These are phyloP conservation scores for Eptesicus fuscus DNA, from an alignment of 2,113 vertebrate species.

Conservation along the genomic window DNA sequence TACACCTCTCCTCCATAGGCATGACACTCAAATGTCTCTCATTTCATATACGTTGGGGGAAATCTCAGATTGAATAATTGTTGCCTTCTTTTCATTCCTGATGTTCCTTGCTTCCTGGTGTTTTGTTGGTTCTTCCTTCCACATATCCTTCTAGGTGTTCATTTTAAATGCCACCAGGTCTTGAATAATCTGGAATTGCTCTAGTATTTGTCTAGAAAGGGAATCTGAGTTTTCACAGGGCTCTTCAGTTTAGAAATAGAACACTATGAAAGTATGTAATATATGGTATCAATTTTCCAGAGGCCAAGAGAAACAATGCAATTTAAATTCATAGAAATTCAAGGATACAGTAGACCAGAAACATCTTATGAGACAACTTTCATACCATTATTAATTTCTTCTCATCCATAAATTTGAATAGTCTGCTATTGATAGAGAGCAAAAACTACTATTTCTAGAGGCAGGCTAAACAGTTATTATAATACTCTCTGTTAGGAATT, in stretches of 20 bases:
- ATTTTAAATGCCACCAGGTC: not conserved
- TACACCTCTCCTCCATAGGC: not conserved
- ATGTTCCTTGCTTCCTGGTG: not conserved
- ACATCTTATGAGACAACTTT: not conserved
- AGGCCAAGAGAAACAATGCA: not conserved
- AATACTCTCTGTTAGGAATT: not conserved
- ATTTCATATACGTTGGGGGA: not conserved
- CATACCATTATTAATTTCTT: not conserved
- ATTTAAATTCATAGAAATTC: not conserved
- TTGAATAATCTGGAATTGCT: not conserved
- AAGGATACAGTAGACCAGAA: not conserved
- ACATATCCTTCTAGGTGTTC: not conserved
- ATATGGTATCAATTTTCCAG: not conserved
- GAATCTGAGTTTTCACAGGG: not conserved
- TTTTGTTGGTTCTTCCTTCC: not conserved
- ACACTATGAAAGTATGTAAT: not conserved
- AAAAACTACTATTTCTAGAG: not conserved
- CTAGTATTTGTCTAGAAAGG: not conserved
- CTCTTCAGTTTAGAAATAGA: not conserved
- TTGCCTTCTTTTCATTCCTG: not conserved
- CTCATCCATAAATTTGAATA: not conserved
- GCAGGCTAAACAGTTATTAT: not conserved
- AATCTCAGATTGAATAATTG: not conserved
- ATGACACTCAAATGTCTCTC: not conserved
- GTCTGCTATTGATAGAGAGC: not conserved